Evolutionary conservation across 2,113 vertebrate genomes (phyloP), one percentile per base, ranked within the genome.

Genomic region (Melanotaenia duboulayi): DNA sequence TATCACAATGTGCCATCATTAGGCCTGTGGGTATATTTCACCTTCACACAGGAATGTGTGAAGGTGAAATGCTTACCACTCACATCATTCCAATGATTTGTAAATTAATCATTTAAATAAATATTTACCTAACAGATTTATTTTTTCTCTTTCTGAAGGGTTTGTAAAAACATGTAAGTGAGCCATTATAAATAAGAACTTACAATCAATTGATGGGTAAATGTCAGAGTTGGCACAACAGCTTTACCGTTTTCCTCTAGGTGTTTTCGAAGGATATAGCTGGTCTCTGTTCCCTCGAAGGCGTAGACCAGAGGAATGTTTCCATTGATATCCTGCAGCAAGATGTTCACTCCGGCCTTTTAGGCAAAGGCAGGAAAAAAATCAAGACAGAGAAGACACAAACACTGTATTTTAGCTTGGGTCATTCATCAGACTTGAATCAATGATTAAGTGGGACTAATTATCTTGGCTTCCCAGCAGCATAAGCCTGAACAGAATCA

Each of bases 301-400:
- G 97, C 90, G 39, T 97, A 98, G 86, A 98, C 96, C 81, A 98
- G 87, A 0, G 97, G 92, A 71, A 95, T 93, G 82, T 96, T 97
- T 50, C 96, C 96, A 60, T 96, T 95, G 52, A 97, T 94, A 4
- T 98, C 97, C 83, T 97, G 97, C 48, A 99, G 95, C 68, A 98
- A 92, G 13, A 96, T 93, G n/a, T 98, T 95, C 80, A 96, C 96
- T 83, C 97, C 97, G 0, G 96, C 93, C 97, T 99, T 76, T 3
- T 59, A 59, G 28, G 25, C 7, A 11, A 19, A 56, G 20, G 20
- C 28, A 8, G 25, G n/a, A 51, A 68, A 70, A 68, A 55, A 19
- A 48, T 62, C 32, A 35, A 35, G 32, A 35, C 32, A 23, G 63
- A 84, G 40, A 54, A 74, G 55, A 87, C n/a, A 67, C 25, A 74